phyloP scores from a whole-genome alignment of 1,140 invertebrate species.

The Acromyrmex heyeri region DNA sequence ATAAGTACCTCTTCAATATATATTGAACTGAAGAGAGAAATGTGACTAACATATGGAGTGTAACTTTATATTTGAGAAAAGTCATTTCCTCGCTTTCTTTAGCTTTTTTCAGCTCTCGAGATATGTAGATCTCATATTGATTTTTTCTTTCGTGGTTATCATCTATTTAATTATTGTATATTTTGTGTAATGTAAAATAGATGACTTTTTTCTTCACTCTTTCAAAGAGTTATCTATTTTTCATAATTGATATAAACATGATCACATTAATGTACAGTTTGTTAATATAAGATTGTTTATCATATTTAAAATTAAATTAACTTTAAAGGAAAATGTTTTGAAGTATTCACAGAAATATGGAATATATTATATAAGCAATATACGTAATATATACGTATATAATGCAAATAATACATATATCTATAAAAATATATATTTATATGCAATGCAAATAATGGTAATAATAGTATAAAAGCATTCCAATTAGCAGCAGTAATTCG shows the following conservation, averaged over 20 bases:
- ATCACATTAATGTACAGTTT: background rate
- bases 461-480: slow-evolving; percentile 16
- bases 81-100: background rate
- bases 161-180: background rate
- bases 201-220: background rate
- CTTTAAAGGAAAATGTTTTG: background rate
- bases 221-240: background rate
- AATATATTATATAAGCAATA: slow-evolving; percentile 25
- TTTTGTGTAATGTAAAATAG: background rate
- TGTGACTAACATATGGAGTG: slow-evolving; percentile 26
- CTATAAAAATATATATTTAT: background rate
- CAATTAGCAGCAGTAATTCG: slow-evolving; percentile 71
- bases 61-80: slow-evolving; percentile 1
- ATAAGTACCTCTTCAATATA: slow-evolving; percentile 7
- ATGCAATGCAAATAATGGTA: slow-evolving; percentile 1
- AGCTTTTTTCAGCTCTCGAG: background rate
- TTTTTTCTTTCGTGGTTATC: background rate
- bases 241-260: background rate
- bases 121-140: background rate
- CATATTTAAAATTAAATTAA: background rate
- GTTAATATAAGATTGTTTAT: background rate
- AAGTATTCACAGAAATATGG: slow-evolving; percentile 47
- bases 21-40: slow-evolving; percentile 2
- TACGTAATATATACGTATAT: background rate
- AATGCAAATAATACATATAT: background rate